These are phyloP conservation scores for Aspidiotus rigidus DNA, from an alignment of 2,888 invertebrate species.

Conservation along the genomic window DNA sequence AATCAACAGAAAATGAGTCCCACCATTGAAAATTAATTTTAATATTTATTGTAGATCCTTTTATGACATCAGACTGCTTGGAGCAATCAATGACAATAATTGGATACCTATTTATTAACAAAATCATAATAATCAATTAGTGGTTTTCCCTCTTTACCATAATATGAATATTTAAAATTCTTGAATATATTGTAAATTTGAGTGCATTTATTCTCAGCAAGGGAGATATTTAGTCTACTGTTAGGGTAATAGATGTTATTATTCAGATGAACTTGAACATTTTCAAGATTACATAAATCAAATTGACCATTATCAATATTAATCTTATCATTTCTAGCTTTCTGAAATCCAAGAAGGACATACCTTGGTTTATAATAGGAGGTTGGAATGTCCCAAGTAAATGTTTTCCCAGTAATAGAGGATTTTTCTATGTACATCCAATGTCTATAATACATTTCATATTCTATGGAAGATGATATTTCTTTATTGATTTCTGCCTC, in stretches of 20 bases:
- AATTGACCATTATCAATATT: constrained; percentile 13
- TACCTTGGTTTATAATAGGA: constrained; percentile 20
- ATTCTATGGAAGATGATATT: constrained; percentile 17
- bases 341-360: constrained; percentile 17
- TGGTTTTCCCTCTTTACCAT: constrained; percentile 8
- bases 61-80: constrained; percentile 9
- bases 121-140: constrained; percentile 19
- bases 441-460: constrained; percentile 17
- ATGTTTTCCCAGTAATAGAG: constrained; percentile 8
- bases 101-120: constrained; percentile 14
- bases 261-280: constrained; percentile 19
- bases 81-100: constrained; percentile 12
- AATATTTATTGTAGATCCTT: constrained; percentile 19
- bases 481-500: constrained; percentile 16
- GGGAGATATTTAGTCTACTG: constrained; percentile 18
- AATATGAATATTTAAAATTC: constrained; percentile 8
- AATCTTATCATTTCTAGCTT: constrained; percentile 18
- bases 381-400: constrained; percentile 16
- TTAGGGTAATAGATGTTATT: constrained; percentile 12
- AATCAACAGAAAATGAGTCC: constrained; percentile 16
- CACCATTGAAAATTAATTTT: constrained; percentile 15
- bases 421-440: constrained; percentile 11
- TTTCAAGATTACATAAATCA: constrained; percentile 23
- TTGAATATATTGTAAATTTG: constrained; percentile 15
- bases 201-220: constrained; percentile 12